phyloP scores from a whole-genome alignment of 2,113 vertebrate genomes.

The Psittacula cyanocephala region DNA sequence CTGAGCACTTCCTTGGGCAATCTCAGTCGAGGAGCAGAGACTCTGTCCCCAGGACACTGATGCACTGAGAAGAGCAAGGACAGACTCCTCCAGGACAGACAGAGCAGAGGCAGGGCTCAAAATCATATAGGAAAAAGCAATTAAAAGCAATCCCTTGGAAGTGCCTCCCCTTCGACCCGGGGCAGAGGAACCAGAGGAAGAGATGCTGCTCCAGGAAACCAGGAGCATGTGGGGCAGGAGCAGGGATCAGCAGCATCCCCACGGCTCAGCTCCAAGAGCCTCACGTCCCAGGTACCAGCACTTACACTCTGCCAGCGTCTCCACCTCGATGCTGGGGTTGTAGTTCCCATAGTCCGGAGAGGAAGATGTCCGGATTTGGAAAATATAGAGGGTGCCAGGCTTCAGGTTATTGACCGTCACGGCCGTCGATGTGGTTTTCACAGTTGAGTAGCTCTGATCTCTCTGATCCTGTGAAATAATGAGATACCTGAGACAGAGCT shows the following conservation, averaged over 20 bases:
- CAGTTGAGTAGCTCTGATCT: slow-evolving; percentile 91
- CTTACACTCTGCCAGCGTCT: slow-evolving; percentile 92
- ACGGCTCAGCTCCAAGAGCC: background rate
- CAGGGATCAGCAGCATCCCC: background rate
- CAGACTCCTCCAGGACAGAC: background rate
- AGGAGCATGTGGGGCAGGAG: background rate
- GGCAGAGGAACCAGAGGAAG: background rate
- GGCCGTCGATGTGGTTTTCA: slow-evolving; percentile 85
- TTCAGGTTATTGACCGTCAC: slow-evolving; percentile 94
- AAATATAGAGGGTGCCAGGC: slow-evolving; percentile 90
- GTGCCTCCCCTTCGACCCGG: background rate
- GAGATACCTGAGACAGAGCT: background rate
- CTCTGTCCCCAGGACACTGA: background rate
- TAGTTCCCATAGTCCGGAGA: slow-evolving; percentile 82
- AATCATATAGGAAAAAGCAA: background rate
- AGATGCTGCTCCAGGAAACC: background rate
- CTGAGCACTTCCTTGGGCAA: background rate
- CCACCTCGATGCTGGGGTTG: slow-evolving; percentile 90
- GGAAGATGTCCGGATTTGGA: slow-evolving; percentile 88
- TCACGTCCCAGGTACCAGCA: background rate
- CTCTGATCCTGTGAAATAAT: slow-evolving; percentile 84
- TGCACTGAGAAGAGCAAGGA: background rate
- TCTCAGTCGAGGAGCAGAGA: background rate
- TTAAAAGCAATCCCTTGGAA: background rate
- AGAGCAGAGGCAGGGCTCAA: background rate